phyloP scores from a whole-genome alignment of 1,140 invertebrate genomes.

The Drosophila neocordata region DNA sequence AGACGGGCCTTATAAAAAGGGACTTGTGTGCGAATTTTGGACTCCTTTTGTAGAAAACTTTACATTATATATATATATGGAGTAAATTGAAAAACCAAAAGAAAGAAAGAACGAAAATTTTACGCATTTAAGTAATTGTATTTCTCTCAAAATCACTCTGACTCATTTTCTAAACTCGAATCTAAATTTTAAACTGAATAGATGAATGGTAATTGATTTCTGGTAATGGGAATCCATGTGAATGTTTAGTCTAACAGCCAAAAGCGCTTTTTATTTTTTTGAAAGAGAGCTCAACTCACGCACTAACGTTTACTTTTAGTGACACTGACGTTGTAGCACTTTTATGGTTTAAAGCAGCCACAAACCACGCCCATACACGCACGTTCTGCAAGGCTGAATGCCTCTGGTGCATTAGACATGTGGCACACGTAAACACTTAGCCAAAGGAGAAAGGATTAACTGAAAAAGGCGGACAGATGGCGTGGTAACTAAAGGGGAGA shows the following conservation, averaged over 20 bases:
- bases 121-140: too few species aligned
- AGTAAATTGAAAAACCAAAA: too few species aligned
- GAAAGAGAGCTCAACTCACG: background rate
- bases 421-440: conserved; percentile 73
- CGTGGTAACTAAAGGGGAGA: background rate
- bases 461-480: background rate
- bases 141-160: too few species aligned
- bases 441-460: conserved; percentile 14
- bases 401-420: conserved; percentile 52
- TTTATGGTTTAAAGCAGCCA: conserved; percentile 42
- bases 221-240: conserved; percentile 3
- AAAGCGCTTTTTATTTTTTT: conserved; percentile 22
- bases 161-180: too few species aligned
- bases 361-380: conserved; percentile 10
- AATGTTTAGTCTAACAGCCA: conserved; percentile 21
- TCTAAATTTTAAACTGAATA: background rate
- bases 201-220: background rate
- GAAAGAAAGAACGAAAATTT: too few species aligned
- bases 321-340: conserved; percentile 15
- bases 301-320: conserved; percentile 28
- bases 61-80: too few species aligned
- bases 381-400: conserved; percentile 11
- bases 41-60: too few species aligned
- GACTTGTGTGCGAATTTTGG: too few species aligned
- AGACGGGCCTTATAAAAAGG: too few species aligned